Evolutionary conservation across 2,888 invertebrate species (phyloP).

Genomic region (Tenthredo mesomela): DNA sequence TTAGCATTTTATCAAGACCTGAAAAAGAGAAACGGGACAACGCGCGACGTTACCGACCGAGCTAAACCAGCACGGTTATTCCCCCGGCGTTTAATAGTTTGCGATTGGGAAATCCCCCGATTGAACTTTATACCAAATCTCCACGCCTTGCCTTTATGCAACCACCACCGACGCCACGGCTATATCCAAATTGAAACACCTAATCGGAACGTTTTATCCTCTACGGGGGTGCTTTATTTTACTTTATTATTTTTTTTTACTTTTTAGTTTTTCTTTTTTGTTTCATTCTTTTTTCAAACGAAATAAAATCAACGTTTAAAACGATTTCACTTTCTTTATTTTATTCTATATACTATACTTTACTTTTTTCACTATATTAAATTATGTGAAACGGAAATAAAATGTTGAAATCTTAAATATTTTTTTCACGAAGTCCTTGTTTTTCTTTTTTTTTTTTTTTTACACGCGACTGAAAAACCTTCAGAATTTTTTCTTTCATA

Average conservation of each 20-base stretch:
- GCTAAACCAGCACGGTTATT: slow-evolving; percentile 2
- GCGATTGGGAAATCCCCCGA: slow-evolving; percentile 6
- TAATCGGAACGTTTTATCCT: slow-evolving; percentile 5
- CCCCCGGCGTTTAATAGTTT: slow-evolving; percentile 18
- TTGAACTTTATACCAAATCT: neutral
- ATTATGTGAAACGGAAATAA: too few species aligned
- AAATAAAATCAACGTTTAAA: neutral
- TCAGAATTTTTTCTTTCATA: neutral
- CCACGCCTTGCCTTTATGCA: neutral
- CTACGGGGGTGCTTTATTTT: neutral
- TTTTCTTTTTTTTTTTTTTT: too few species aligned
- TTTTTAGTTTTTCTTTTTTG: neutral
- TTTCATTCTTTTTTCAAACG: neutral
- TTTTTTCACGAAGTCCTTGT: neutral
- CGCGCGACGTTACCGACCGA: neutral
- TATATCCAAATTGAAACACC: slow-evolving; percentile 37
- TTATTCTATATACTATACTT: neutral
- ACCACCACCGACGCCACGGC: neutral
- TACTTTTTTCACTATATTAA: too few species aligned
- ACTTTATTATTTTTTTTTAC: neutral
- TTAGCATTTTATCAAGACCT: slow-evolving; percentile 61
- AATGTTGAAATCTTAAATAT: too few species aligned
- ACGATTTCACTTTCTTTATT: neutral
- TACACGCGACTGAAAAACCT: too few species aligned
- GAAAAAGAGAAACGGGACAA: neutral